These are phyloP conservation scores for Ericerus pela DNA, from an alignment of 1,140 invertebrate genomes.

Conservation along the genomic window DNA sequence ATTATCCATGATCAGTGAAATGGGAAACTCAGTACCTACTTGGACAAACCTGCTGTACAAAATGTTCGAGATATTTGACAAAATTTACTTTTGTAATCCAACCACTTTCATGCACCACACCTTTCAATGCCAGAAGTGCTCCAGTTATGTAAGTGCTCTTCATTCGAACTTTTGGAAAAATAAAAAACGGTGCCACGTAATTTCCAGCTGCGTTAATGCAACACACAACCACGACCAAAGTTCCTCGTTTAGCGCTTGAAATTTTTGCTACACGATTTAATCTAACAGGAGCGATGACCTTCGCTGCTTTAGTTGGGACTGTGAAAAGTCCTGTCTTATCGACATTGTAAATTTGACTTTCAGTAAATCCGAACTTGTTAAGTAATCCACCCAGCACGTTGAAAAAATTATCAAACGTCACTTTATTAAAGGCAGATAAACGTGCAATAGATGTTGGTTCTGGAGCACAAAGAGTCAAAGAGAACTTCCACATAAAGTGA, in stretches of 20 bases:
- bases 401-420: neutral
- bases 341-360: conserved; percentile 26
- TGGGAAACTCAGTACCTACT: neutral
- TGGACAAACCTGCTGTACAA: conserved; percentile 12
- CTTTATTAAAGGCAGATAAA: conserved; percentile 1
- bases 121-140: conserved; percentile 30
- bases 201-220: conserved; percentile 30
- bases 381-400: neutral
- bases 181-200: conserved; percentile 32
- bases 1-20: conserved; percentile 15
- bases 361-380: conserved; percentile 8
- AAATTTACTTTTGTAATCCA: conserved; percentile 27
- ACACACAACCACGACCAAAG: conserved; percentile 31
- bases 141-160: conserved; percentile 31
- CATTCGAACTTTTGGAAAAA: conserved; percentile 30
- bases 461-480: too few relatives aligned
- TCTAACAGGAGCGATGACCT: conserved; percentile 28
- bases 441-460: conserved; percentile 12
- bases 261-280: conserved; percentile 31
- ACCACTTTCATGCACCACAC: conserved; percentile 25
- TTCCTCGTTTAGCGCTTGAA: conserved; percentile 33
- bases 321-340: conserved; percentile 33
- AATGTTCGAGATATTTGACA: conserved; percentile 18
- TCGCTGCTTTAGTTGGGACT: conserved; percentile 30
- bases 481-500: too few relatives aligned